A percentile compares a stretch with the other conserved stretches of the same genome.
Evolutionary conservation across 2,888 invertebrate genomes (phyloP).

Genomic region (Crocallis elinguaria): DNA sequence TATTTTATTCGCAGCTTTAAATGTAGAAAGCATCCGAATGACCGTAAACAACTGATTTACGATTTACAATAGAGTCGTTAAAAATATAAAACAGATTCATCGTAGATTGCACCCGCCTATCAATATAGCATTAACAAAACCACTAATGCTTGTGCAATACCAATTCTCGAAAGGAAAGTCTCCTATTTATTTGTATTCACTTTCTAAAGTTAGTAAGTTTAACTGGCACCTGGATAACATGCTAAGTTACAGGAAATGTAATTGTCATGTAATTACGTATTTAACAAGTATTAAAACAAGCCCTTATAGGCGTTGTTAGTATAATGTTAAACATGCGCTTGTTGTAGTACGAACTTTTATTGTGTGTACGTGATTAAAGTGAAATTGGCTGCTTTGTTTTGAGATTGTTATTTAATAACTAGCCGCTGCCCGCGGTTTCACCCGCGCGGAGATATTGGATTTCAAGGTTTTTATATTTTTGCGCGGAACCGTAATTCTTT

Average conservation of each 20-base stretch:
- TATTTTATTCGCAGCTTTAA: neutral
- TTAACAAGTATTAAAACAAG: conserved; percentile 17
- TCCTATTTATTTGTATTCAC: conserved; percentile 45
- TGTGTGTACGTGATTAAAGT: too few relatives aligned
- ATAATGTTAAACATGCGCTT: too few relatives aligned
- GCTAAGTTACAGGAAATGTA: conserved; percentile 19
- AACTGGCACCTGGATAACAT: conserved; percentile 17
- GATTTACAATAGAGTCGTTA: conserved; percentile 38
- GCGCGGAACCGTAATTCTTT: too few relatives aligned
- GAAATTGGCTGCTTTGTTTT: too few relatives aligned
- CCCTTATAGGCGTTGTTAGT: too few relatives aligned
- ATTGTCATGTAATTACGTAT: conserved; percentile 9
- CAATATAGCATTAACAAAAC: conserved; percentile 3
- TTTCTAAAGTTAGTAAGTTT: conserved; percentile 50
- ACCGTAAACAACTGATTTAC: conserved; percentile 34
- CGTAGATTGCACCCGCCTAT: conserved; percentile 1
- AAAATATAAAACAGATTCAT: conserved; percentile 23
- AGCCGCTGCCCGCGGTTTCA: too few relatives aligned
- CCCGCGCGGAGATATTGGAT: too few relatives aligned
- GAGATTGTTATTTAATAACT: too few relatives aligned
- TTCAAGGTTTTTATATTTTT: too few relatives aligned
- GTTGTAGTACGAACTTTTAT: too few relatives aligned
- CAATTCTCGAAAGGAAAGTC: conserved; percentile 46
- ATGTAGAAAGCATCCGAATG: conserved; percentile 34
- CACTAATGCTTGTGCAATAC: conserved; percentile 22